Evolutionary conservation across 2,797 vertebrate species (phyloP).

Genomic region (Naso thynnoides): DNA sequence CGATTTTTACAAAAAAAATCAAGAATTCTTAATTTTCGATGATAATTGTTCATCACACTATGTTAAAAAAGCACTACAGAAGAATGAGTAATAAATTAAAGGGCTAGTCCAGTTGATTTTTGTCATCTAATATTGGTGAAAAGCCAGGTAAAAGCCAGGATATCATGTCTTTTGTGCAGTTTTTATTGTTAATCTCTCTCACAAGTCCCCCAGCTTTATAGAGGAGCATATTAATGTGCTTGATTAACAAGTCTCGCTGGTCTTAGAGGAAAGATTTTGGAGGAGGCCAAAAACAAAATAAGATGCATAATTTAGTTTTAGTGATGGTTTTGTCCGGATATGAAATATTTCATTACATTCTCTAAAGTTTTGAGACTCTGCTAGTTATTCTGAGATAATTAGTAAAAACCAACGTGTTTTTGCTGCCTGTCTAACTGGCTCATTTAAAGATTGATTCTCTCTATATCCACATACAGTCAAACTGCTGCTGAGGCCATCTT

Average conservation of each 20-base stretch:
- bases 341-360: conserved; percentile 12
- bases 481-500: conserved; percentile 83
- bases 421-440: conserved; percentile 2
- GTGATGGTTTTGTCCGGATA: neutral
- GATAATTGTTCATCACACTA: neutral
- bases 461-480: conserved; percentile 75
- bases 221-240: too few relatives aligned
- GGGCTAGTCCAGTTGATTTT: too few relatives aligned
- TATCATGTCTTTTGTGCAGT: too few relatives aligned
- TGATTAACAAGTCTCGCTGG: too few relatives aligned
- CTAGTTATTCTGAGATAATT: conserved; percentile 13
- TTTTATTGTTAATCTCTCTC: too few relatives aligned
- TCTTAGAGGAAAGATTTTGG: too few relatives aligned
- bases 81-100: too few relatives aligned
- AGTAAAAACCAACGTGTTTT: neutral
- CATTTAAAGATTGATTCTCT: conserved; percentile 21
- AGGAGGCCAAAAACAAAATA: neutral
- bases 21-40: too few relatives aligned
- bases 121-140: too few relatives aligned
- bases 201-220: too few relatives aligned
- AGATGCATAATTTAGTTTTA: neutral
- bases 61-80: too few relatives aligned
- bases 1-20: neutral
- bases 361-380: neutral
- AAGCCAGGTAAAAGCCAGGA: too few relatives aligned